A percentile compares a stretch with the other conserved stretches of the same genome.
phyloP scores from a whole-genome alignment of 2,113 vertebrate species.

The Oceanodroma tethys region DNA sequence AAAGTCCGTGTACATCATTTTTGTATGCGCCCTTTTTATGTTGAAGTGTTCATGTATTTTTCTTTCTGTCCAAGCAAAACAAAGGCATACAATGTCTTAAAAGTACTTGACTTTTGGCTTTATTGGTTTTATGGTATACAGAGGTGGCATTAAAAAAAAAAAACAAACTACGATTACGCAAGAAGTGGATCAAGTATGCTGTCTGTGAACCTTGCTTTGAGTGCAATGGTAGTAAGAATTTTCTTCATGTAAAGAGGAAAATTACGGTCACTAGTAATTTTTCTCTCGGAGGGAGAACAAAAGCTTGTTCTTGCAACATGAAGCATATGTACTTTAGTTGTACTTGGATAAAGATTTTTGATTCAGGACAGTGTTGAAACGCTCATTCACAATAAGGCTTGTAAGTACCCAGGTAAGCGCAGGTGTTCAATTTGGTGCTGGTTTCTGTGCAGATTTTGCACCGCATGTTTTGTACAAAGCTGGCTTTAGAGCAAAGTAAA shows the following conservation, averaged over 20 bases:
- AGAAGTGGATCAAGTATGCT: neutral
- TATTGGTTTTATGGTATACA: neutral
- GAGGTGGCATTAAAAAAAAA: neutral
- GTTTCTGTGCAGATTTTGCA: neutral
- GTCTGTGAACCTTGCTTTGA: neutral
- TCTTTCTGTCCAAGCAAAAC: neutral
- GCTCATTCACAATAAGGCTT: neutral
- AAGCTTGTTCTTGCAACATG: neutral
- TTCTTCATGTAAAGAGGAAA: neutral
- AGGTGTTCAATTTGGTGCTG: neutral
- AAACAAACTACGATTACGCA: fast-evolving
- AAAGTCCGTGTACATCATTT: neutral
- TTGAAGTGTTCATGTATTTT: neutral
- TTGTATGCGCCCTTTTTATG: neutral
- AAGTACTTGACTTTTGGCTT: neutral
- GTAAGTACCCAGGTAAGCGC: neutral
- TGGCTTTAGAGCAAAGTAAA: neutral
- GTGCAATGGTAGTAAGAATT: neutral
- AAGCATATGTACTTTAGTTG: neutral
- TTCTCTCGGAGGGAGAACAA: neutral
- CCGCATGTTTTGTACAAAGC: neutral
- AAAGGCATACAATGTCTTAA: neutral
- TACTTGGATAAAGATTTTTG: neutral
- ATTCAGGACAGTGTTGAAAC: neutral
- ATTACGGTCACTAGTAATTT: neutral